Base-by-base conservation (phyloP, 2,888 invertebrate genomes). In the Xestoiulus laeticollis region DNA sequence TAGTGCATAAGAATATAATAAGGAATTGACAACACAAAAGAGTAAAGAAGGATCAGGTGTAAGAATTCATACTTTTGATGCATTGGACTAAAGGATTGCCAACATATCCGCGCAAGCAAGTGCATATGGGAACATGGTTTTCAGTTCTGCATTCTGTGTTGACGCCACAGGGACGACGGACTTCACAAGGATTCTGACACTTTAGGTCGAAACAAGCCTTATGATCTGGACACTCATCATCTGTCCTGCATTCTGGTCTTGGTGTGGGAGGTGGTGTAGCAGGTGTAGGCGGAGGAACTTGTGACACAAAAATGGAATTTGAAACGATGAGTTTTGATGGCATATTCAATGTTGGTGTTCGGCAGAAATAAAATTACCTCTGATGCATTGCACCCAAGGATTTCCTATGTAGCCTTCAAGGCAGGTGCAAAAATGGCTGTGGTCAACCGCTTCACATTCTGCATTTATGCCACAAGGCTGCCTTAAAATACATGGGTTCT, bases 191-290 rank as follows among this genome's bases (percentile, higher is more conserved):
- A 93, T 97, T 96, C 93, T 96, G 95, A 38, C 38, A 38, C 92
- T 95, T 95, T 89, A 95, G 95, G 91, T 95, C 95, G 90, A 96
- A 94, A 92, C 98, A 98, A 89, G 96, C 96, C 92, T 95, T 94
- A 92, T 96, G 96, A 83, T 96, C 95, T 87, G 96, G 95, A 91
- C 98, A 98, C 91, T 97, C 96, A 90, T 95, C 95, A 89, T 96
- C 95, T 91, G 96, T 95, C 90, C 94, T 94, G 92, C 98, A 98
- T 92, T 96, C 96, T 16, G 89, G 89, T 14, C 86, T 44, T 3
- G 88, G 87, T 19, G 88, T 87, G 14, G 88, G 86, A 12, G 88
- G 88, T 43, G 82, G 53, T 26, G 89, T 82, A n/a, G 88, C 78
- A 0, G 87, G 84, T 22, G 87, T 82, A 16, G 88, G 86, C 4